These are phyloP conservation scores for Phainopepla nitens DNA, from an alignment of 2,113 vertebrate species.

Conservation along the genomic window DNA sequence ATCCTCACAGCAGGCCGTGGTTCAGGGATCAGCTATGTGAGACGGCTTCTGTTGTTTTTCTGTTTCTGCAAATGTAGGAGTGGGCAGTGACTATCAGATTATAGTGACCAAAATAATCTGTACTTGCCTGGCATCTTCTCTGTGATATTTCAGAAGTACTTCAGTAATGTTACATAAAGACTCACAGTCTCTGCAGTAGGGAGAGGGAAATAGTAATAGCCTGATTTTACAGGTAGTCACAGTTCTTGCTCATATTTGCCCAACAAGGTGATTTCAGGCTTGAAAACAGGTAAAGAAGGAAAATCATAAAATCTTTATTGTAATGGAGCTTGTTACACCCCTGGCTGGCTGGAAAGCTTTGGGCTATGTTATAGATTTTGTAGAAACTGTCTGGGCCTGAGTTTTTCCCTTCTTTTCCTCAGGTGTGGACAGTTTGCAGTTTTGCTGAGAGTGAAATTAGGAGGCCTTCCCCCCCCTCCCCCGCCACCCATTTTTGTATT, in stretches of 20 bases:
- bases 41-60: background rate
- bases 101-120: background rate
- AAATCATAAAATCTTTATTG: background rate
- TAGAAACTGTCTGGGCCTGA: background rate
- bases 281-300: background rate
- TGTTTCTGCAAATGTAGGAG: background rate
- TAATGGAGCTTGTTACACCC: background rate
- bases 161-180: background rate
- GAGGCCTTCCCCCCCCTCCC: too few species aligned
- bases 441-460: background rate
- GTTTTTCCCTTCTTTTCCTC: background rate
- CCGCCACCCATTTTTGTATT: background rate
- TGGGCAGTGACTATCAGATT: constrained; percentile 1
- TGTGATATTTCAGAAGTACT: background rate
- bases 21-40: background rate
- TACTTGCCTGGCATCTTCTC: background rate
- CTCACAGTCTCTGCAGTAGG: background rate
- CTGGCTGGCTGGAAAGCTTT: background rate
- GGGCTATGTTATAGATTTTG: background rate
- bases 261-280: background rate
- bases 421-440: background rate
- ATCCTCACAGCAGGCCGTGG: background rate
- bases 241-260: background rate
- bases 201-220: background rate
- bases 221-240: background rate